Percentiles rank a stretch among this genome's conserved stretches.
phyloP scores from a whole-genome alignment of 2,888 invertebrate species.

The Panorpa germanica region DNA sequence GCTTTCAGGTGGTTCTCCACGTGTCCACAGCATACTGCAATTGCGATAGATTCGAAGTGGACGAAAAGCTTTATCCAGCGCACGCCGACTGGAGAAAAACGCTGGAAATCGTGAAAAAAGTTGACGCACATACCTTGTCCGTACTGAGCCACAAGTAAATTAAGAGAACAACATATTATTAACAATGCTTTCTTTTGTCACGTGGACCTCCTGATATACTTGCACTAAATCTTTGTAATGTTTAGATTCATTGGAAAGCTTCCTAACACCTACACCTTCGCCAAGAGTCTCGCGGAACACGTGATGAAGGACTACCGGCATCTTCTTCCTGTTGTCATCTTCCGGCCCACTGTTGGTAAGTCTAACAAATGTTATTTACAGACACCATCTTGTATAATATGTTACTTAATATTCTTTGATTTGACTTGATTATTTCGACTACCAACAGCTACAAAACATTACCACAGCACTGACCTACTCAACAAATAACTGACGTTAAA shows the following conservation, averaged over 20 bases:
- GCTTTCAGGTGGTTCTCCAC: constrained; percentile 47
- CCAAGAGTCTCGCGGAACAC: constrained; percentile 74
- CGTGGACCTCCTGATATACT: too few relatives aligned
- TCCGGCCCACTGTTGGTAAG: constrained; percentile 76
- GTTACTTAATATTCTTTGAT: not conserved
- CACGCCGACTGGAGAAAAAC: constrained; percentile 48
- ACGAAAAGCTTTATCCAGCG: constrained; percentile 56
- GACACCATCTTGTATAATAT: too few relatives aligned
- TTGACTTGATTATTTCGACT: too few relatives aligned
- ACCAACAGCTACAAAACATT: too few relatives aligned
- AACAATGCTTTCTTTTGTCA: too few relatives aligned
- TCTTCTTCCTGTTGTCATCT: constrained; percentile 52
- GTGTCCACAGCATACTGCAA: constrained; percentile 81
- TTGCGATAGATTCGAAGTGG: constrained; percentile 49
- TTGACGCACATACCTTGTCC: constrained; percentile 33
- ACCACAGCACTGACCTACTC: too few relatives aligned
- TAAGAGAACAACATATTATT: not conserved
- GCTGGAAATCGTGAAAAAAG: constrained; percentile 40
- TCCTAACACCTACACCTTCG: constrained; percentile 85
- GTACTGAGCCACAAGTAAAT: constrained; percentile 41
- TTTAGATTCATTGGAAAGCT: constrained; percentile 38
- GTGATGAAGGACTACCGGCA: constrained; percentile 47
- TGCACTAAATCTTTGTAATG: too few relatives aligned
- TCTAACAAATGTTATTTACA: too few relatives aligned
- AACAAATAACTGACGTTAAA: too few relatives aligned